phyloP scores from a whole-genome alignment of 1,140 invertebrate genomes.

The Drosophila sp. region DNA sequence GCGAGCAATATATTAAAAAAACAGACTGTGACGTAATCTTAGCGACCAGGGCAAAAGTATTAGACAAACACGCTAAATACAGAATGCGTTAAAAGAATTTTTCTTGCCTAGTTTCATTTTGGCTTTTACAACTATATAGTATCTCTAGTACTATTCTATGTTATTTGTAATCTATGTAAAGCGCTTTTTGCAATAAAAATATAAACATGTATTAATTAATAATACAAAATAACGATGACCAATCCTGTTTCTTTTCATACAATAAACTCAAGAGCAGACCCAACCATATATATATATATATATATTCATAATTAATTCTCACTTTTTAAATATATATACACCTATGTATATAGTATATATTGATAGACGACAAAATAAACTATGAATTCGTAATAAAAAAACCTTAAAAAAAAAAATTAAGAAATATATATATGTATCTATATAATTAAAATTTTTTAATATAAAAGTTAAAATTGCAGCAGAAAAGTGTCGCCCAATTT shows the following conservation, averaged over 20 bases:
- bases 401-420: conserved; percentile 4
- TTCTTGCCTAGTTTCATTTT: conserved; percentile 71
- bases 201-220: conserved; percentile 57
- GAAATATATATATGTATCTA: conserved; percentile 12
- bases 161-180: conserved; percentile 79
- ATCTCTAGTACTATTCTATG: conserved; percentile 52
- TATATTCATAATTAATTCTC: conserved; percentile 31
- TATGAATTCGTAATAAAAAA: neutral
- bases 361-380: conserved; percentile 17
- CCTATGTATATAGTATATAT: neutral
- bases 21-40: conserved; percentile 66
- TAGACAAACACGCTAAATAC: conserved; percentile 53
- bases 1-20: conserved; percentile 38
- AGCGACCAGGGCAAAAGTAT: conserved; percentile 53
- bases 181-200: conserved; percentile 85
- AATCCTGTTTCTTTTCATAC: conserved; percentile 72
- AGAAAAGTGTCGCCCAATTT: conserved; percentile 30
- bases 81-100: conserved; percentile 47
- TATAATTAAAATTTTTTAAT: neutral
- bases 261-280: conserved; percentile 37
- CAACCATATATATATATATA: conserved; percentile 22
- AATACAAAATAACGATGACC: conserved; percentile 64
- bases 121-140: conserved; percentile 54
- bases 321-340: conserved; percentile 25
- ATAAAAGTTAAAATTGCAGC: conserved; percentile 34